Conservation (phyloP, 2,797 vertebrate species). For the Malurus splendens region DNA sequence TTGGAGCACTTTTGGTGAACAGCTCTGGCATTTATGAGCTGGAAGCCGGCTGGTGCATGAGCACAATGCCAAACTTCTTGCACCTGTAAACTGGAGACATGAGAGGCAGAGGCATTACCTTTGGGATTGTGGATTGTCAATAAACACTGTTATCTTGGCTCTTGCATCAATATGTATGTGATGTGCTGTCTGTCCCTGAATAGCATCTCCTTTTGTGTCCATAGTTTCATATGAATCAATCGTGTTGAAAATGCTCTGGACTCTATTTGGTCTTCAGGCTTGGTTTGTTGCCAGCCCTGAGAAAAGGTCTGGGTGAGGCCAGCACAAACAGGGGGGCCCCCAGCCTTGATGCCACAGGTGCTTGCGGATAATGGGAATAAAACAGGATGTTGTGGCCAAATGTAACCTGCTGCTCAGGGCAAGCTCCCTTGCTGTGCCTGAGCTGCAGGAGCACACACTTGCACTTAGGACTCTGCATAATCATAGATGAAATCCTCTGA, state of each 20-base stretch:
- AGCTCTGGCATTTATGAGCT: constrained; percentile 13
- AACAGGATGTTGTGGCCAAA: background rate
- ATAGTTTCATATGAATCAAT: background rate
- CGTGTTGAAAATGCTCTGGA: background rate
- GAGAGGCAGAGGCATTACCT: constrained; percentile 18
- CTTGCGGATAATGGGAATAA: background rate
- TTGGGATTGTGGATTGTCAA: background rate
- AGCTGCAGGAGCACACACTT: accelerated
- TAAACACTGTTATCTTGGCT: constrained; percentile 4
- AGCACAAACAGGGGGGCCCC: background rate
- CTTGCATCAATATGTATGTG: constrained; percentile 31
- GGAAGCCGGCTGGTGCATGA: background rate
- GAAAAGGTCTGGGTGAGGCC: background rate
- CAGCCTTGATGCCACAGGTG: background rate
- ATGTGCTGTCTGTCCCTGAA: background rate
- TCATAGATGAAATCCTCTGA: background rate
- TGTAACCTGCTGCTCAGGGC: background rate
- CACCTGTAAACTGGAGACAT: background rate
- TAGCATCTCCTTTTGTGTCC: background rate
- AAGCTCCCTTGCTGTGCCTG: background rate
- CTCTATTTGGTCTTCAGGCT: background rate
- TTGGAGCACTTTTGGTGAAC: constrained; percentile 24
- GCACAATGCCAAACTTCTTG: background rate
- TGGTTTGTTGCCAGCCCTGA: background rate
- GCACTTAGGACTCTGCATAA: background rate